Evolutionary conservation across 2,113 vertebrate species (phyloP).

Genomic region (rat (Rattus norvegicus)): GRCr8 NC_086021.1:133181001-133181500

Average conservation of each 20-base stretch:
- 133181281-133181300: constrained; percentile 58
- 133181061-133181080: background rate
- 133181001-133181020: background rate
- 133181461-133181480: constrained; percentile 37
- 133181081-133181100: background rate
- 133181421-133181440: constrained; percentile 57
- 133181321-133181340: constrained; percentile 68
- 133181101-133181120: constrained; percentile 18
- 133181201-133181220: constrained; percentile 75
- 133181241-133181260: constrained; percentile 61
- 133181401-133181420: constrained; percentile 48
- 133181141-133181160: constrained; percentile 66
- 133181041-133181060: background rate
- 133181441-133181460: constrained; percentile 32
- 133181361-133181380: constrained; percentile 55
- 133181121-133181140: constrained; percentile 76
- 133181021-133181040: background rate
- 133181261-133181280: constrained; percentile 70
- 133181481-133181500: background rate
- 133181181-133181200: constrained; percentile 74
- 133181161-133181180: constrained; percentile 67
- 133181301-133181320: no score
- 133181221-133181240: constrained; percentile 71
- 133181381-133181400: constrained; percentile 33
- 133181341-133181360: constrained; percentile 48